Base-by-base conservation (phyloP, 2,113 vertebrate genomes). In the Odocoileus virginianus region DNA sequence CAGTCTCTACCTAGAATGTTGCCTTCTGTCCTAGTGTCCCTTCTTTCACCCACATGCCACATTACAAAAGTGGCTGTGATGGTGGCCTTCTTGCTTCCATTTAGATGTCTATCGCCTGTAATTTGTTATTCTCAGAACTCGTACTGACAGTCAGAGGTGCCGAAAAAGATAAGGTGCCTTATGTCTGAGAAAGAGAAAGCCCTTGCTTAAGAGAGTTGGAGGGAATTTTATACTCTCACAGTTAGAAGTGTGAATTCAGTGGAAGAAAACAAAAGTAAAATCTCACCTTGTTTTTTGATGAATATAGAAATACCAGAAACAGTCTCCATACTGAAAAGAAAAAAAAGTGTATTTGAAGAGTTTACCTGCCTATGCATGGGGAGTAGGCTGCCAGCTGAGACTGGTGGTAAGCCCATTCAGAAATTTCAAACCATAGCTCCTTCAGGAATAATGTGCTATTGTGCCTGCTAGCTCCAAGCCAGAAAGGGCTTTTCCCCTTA, bases 391-490 rank as follows among this genome's bases (percentile, higher is more conserved):
- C 98, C 98, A 97, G 96, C 92, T 98, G 97, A 98, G 23, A 3
- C 97, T 98, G 96, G 95, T 98, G 61, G 96, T 96, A 87, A 98
- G 88, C 89, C 94, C 96, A 97, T 98, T 98, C 98, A 98, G 95
- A 98, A 98, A 98, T 94, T 98, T 98, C 97, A 96, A 98, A 94
- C 95, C 96, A 74, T 88, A 97, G 95, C 94, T 92, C 96, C 97
- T 96, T 95, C 85, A 84, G 84, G 97, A 98, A 98, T 98, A 98
- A 98, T 97, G 97, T 95, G 92, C 97, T 98, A 96, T 98, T 98
- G 98, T 98, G 98, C 83, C 95, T 97, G 40, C 85, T 83, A 98
- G 97, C 96, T 97, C 96, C 88, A 83, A 97, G 27, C 98, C 96
- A 98, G 98, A 98, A 97, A 95, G 94, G 96, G 95, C 89, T 97